Percentiles rank a stretch among this genome's conserved stretches.
These are phyloP conservation scores for Actinemys pallida DNA, from an alignment of 2,113 vertebrate species.

Conservation along the genomic window DNA sequence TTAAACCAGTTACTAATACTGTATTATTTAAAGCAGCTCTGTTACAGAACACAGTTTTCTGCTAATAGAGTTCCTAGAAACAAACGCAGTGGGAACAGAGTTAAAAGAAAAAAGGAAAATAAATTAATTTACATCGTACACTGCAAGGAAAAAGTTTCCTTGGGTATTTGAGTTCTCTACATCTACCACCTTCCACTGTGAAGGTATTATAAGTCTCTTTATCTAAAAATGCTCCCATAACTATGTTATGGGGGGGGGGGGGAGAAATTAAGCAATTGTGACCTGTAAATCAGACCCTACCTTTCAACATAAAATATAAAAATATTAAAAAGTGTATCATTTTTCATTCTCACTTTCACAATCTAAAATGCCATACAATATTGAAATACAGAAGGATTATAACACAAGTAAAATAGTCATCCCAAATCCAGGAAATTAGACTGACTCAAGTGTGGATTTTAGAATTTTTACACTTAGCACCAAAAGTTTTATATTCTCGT, in stretches of 20 bases:
- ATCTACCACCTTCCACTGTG: background rate
- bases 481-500: background rate
- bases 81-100: background rate
- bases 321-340: background rate
- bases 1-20: background rate
- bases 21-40: background rate
- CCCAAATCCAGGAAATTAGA: background rate
- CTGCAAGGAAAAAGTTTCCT: background rate
- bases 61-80: background rate
- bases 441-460: background rate
- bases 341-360: conserved; percentile 30
- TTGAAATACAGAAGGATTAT: background rate
- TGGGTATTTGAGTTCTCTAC: background rate
- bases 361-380: background rate
- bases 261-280: background rate
- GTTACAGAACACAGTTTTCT: background rate
- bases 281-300: background rate
- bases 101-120: background rate
- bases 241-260: background rate
- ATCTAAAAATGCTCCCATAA: background rate
- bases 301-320: background rate
- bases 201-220: background rate
- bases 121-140: background rate
- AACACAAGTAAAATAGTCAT: background rate
- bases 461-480: background rate